phyloP scores from a whole-genome alignment of 2,113 vertebrate genomes.

The Petromus typicus region DNA sequence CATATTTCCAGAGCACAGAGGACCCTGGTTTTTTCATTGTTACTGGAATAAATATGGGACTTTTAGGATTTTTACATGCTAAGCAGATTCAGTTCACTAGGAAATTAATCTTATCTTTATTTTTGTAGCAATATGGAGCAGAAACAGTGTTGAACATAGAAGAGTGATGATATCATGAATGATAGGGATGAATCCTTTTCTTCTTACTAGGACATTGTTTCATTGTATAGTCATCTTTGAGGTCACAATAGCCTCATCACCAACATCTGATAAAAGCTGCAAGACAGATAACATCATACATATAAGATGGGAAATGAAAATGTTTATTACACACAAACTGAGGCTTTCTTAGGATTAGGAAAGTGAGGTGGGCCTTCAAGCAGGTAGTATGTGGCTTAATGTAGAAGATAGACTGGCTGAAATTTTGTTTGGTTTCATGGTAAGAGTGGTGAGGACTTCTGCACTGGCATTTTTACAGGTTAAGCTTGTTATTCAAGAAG shows the following conservation, averaged over 20 bases:
- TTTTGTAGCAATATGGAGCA: background rate
- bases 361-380: background rate
- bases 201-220: background rate
- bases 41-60: fast-evolving
- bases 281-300: background rate
- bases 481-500: background rate
- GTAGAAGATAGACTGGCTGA: background rate
- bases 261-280: background rate
- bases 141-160: background rate
- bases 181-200: background rate
- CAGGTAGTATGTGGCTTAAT: background rate
- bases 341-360: background rate
- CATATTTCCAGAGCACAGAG: background rate
- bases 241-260: background rate
- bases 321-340: background rate
- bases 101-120: background rate
- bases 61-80: background rate
- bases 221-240: background rate
- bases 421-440: background rate
- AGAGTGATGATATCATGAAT: background rate
- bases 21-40: background rate
- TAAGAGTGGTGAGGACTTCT: background rate
- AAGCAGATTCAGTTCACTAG: background rate
- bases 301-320: background rate
- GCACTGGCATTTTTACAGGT: fast-evolving